These are phyloP conservation scores for Tenthredo livida DNA, from an alignment of 2,888 invertebrate species.

Conservation along the genomic window DNA sequence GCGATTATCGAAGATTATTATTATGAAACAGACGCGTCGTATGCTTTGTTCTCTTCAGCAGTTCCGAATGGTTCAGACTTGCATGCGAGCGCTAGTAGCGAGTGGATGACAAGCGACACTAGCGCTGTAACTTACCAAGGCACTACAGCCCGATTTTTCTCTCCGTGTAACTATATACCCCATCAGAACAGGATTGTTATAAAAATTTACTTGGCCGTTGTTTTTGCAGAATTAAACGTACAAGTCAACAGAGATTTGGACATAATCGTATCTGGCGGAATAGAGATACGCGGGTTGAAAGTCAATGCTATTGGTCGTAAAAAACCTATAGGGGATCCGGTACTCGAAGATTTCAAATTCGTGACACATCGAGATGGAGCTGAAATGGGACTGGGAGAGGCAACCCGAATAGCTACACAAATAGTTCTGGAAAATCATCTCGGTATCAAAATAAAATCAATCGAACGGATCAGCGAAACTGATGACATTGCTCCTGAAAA, in stretches of 20 bases:
- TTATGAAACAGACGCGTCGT: too few species aligned
- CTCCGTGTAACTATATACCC: too few species aligned
- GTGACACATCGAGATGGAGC: slow-evolving; percentile 78
- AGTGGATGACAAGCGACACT: too few species aligned
- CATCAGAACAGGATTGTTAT: too few species aligned
- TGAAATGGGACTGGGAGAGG: slow-evolving; percentile 65
- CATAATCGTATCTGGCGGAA: slow-evolving; percentile 80
- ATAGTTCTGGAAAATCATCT: slow-evolving; percentile 79
- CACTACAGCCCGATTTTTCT: too few species aligned
- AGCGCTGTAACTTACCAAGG: too few species aligned
- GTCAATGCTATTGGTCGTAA: slow-evolving; percentile 79
- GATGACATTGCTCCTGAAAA: slow-evolving; percentile 69
- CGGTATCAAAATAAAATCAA: slow-evolving; percentile 70
- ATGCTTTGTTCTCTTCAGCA: too few species aligned
- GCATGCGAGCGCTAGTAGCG: too few species aligned
- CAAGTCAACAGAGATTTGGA: slow-evolving; percentile 75
- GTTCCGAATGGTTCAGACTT: too few species aligned
- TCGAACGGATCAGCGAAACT: slow-evolving; percentile 72
- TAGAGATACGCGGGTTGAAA: slow-evolving; percentile 82
- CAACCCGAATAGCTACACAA: slow-evolving; percentile 76
- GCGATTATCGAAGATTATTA: too few species aligned
- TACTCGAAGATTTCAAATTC: slow-evolving; percentile 81
- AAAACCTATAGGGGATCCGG: slow-evolving; percentile 78
- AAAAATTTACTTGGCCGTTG: background rate
- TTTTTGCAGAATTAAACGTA: slow-evolving; percentile 74